Conservation (phyloP, 2,113 vertebrate genomes). For the Isurus oxyrinchus region DNA sequence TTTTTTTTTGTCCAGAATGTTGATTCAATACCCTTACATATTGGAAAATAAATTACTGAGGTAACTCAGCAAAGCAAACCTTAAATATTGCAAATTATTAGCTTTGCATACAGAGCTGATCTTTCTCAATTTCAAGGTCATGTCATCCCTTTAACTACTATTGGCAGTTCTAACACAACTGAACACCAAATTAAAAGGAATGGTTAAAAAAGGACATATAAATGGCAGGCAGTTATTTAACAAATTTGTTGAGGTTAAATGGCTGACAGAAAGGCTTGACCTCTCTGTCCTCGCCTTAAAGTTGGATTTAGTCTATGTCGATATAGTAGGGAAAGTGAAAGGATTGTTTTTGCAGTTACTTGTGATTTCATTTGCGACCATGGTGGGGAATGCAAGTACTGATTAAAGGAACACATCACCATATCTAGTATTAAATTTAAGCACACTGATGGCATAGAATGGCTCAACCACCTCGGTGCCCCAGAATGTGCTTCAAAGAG, state of each 20-base stretch:
- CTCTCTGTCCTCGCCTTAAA: neutral
- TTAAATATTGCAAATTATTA: constrained; percentile 15
- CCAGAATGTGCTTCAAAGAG: neutral
- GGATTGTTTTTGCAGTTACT: neutral
- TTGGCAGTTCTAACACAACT: constrained; percentile 16
- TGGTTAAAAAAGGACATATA: constrained; percentile 7
- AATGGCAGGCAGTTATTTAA: constrained; percentile 30
- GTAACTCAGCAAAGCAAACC: neutral
- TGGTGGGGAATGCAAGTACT: neutral
- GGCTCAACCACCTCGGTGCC: neutral
- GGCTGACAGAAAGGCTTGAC: constrained; percentile 14
- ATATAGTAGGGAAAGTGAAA: neutral
- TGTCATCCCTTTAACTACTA: neutral
- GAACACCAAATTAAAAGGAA: constrained; percentile 32
- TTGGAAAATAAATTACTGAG: constrained; percentile 24
- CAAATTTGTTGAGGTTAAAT: constrained; percentile 29
- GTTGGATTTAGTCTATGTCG: neutral
- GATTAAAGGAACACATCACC: neutral
- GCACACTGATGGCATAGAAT: neutral
- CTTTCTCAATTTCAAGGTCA: constrained; percentile 26
- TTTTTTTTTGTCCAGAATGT: neutral
- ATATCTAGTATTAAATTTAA: neutral
- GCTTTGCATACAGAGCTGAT: neutral
- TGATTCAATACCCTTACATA: constrained; percentile 1
- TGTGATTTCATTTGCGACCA: neutral